Conservation (phyloP, 1,140 invertebrate species). For the Neoseiulus cucumeris region DNA sequence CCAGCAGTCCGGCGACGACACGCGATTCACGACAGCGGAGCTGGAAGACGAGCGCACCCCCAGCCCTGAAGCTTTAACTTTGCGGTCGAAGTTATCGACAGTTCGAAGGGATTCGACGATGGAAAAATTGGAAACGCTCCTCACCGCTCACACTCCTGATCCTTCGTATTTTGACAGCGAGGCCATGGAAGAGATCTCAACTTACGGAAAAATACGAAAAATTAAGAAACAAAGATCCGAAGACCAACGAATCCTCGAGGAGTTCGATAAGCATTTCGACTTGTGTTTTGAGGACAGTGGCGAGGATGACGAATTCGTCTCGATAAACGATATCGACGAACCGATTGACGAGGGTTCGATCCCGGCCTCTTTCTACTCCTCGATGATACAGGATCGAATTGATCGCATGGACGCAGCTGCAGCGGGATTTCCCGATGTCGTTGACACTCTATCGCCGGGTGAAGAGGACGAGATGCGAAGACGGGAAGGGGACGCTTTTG, state of each 20-base stretch:
- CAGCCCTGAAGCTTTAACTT: neutral
- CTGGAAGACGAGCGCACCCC: neutral
- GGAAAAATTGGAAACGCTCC: neutral
- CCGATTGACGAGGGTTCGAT: neutral
- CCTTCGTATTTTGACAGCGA: neutral
- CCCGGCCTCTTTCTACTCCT: neutral
- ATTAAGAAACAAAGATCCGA: constrained; percentile 5
- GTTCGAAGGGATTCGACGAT: neutral
- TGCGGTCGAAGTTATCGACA: neutral
- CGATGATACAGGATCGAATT: neutral
- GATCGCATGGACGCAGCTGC: too few relatives aligned
- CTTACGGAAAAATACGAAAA: neutral
- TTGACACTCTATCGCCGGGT: too few relatives aligned
- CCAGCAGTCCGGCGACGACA: neutral
- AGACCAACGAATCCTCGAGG: neutral
- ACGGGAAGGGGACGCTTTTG: neutral
- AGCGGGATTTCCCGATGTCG: too few relatives aligned
- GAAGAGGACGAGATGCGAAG: too few relatives aligned
- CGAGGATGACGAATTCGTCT: neutral
- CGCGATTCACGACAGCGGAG: neutral
- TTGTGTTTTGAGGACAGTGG: constrained; percentile 4
- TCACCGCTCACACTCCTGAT: neutral
- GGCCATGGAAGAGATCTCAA: constrained; percentile 7
- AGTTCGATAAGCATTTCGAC: neutral
- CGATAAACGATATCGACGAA: constrained; percentile 1